A percentile compares a stretch with the other conserved stretches of the same genome.
Evolutionary conservation across 1,140 invertebrate species (phyloP).

Genomic region (Pachypsylla venusta): DNA sequence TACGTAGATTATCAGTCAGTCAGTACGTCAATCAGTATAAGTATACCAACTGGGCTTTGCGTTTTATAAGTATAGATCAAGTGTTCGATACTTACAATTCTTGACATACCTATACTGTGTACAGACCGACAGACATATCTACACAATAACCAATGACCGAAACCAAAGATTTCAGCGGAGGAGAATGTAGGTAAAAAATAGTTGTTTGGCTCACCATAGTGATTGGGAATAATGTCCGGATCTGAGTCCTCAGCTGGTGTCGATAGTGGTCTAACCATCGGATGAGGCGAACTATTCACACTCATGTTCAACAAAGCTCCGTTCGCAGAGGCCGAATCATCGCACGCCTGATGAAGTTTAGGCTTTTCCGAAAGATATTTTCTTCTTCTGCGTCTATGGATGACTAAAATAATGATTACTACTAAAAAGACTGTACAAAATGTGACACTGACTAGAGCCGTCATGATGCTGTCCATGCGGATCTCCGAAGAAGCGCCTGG

Average conservation of each 20-base stretch:
- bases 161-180: no score
- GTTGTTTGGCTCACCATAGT: slow-evolving; percentile 3
- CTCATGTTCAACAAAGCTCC: neutral
- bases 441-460: neutral
- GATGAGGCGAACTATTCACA: neutral
- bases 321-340: neutral
- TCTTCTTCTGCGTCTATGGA: neutral
- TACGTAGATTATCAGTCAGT: no score
- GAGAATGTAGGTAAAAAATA: no score
- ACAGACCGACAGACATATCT: no score
- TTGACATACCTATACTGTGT: no score
- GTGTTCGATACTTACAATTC: no score
- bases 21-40: no score
- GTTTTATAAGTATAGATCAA: no score
- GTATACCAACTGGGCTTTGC: no score
- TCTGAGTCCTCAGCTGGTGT: neutral
- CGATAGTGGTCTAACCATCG: neutral
- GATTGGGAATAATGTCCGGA: slow-evolving; percentile 1
- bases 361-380: slow-evolving; percentile 2
- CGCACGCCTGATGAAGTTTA: neutral
- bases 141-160: no score
- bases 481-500: slow-evolving; percentile 3
- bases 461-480: slow-evolving; percentile 6
- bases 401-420: neutral
- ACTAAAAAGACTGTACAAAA: neutral